A percentile compares a stretch with the other conserved stretches of the same genome.
phyloP scores from a whole-genome alignment of 2,113 vertebrate species.

The Periophthalmodon schlosseri region DNA sequence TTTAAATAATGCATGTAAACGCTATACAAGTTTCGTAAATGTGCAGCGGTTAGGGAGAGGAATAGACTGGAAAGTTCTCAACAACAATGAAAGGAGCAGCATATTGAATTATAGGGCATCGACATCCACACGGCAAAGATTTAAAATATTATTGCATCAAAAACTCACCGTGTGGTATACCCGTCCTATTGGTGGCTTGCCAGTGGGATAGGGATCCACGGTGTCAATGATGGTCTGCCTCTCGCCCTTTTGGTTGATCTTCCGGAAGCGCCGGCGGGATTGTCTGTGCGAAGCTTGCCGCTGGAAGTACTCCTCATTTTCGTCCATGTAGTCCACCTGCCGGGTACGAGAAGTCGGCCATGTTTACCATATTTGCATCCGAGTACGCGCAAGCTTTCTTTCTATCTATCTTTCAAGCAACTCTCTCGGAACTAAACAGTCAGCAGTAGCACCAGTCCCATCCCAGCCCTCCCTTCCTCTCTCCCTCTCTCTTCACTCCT shows the following conservation, averaged over 20 bases:
- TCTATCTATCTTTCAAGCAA: conserved; percentile 6
- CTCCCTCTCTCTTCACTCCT: conserved; percentile 13
- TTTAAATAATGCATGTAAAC: neutral
- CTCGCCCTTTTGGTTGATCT: conserved; percentile 99
- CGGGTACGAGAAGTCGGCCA: conserved; percentile 38
- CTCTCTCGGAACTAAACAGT: conserved; percentile 8
- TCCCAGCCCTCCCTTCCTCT: conserved; percentile 22
- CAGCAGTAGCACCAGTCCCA: neutral
- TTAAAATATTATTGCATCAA: neutral
- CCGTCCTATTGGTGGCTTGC: conserved; percentile 91
- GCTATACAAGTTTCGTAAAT: no score
- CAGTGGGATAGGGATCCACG: conserved; percentile 92
- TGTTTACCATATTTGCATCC: conserved; percentile 32
- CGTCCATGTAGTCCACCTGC: conserved; percentile 99
- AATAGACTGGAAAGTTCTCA: neutral
- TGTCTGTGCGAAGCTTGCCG: conserved; percentile 96
- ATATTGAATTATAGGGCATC: neutral
- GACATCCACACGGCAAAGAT: conserved; percentile 23
- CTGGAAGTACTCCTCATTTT: conserved; percentile 99
- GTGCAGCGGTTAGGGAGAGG: neutral
- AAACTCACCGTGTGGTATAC: conserved; percentile 95
- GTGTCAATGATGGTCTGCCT: conserved; percentile 98
- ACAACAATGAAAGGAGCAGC: conserved; percentile 20
- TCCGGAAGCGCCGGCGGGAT: conserved; percentile 94
- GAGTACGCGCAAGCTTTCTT: conserved; percentile 22